phyloP scores from a whole-genome alignment of 2,113 vertebrate species.

The Oryzias curvinotus region DNA sequence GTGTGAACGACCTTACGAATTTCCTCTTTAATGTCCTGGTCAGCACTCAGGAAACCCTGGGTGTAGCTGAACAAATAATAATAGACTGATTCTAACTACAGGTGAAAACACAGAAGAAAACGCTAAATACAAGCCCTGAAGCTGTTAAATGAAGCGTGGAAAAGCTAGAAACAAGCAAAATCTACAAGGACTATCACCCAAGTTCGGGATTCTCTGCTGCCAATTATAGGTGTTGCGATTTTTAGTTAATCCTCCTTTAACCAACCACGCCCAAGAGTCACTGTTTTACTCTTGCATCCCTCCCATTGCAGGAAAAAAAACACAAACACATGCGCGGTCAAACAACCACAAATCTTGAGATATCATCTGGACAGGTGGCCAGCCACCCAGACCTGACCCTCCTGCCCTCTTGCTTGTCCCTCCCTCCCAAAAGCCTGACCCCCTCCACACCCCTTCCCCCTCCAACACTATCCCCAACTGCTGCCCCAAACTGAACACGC shows the following conservation, averaged over 20 bases:
- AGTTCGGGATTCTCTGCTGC: no score
- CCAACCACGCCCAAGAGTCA: neutral
- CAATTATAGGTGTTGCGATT: no score
- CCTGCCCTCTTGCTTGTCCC: constrained; percentile 57
- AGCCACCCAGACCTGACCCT: constrained; percentile 75
- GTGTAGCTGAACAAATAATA: no score
- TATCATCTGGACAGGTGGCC: constrained; percentile 81
- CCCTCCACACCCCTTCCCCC: constrained; percentile 9
- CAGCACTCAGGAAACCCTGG: no score
- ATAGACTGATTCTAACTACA: no score
- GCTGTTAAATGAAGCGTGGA: no score
- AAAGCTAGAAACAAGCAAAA: no score
- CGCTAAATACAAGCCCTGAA: no score
- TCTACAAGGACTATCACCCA: no score
- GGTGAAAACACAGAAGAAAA: no score
- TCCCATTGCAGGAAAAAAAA: constrained; percentile 24
- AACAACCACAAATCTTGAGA: constrained; percentile 56
- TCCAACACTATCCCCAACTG: constrained; percentile 27
- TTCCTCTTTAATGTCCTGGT: no score
- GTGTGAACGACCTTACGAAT: no score
- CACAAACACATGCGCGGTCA: constrained; percentile 32
- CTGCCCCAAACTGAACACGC: constrained; percentile 70
- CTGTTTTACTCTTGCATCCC: constrained; percentile 18
- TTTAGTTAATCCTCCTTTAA: constrained; percentile 7
- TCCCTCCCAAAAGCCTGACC: constrained; percentile 3